These are phyloP conservation scores for Chionodraco myersi DNA, from an alignment of 2,113 vertebrate species.

Conservation along the genomic window DNA sequence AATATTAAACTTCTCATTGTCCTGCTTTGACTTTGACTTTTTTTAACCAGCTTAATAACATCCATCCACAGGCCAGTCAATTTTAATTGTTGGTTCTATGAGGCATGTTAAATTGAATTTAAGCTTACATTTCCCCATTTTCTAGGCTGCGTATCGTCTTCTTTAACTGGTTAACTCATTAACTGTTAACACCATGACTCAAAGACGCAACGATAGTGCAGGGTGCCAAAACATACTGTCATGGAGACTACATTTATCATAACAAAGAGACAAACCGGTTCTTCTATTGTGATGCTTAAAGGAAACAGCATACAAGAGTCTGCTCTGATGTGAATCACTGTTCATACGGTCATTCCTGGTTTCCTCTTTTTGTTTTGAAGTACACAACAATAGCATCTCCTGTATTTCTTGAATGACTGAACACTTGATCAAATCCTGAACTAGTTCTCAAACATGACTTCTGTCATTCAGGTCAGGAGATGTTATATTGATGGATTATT, in stretches of 20 bases:
- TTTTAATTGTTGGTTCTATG: not conserved
- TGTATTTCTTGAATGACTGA: not conserved
- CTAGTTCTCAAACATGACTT: not conserved
- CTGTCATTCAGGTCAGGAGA: not conserved
- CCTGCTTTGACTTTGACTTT: not conserved
- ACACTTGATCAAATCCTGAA: not conserved
- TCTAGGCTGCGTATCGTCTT: not conserved
- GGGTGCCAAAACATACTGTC: conserved; percentile 2
- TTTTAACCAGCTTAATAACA: conserved; percentile 11
- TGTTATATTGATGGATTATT: not conserved
- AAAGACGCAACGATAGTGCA: conserved; percentile 4
- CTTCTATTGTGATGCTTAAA: not conserved
- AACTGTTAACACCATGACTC: conserved; percentile 9
- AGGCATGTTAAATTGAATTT: not conserved
- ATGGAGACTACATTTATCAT: not conserved
- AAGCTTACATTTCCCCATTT: not conserved
- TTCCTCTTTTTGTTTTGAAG: not conserved
- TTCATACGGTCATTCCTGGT: not conserved
- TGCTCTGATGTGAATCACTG: not conserved
- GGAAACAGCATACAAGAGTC: not conserved
- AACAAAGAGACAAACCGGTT: conserved; percentile 14
- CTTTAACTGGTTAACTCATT: not conserved
- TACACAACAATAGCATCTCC: not conserved
- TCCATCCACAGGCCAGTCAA: not conserved
- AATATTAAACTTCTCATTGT: conserved; percentile 44